These are phyloP conservation scores for Oeneis ivallda DNA, from an alignment of 2,888 invertebrate genomes.

Conservation along the genomic window DNA sequence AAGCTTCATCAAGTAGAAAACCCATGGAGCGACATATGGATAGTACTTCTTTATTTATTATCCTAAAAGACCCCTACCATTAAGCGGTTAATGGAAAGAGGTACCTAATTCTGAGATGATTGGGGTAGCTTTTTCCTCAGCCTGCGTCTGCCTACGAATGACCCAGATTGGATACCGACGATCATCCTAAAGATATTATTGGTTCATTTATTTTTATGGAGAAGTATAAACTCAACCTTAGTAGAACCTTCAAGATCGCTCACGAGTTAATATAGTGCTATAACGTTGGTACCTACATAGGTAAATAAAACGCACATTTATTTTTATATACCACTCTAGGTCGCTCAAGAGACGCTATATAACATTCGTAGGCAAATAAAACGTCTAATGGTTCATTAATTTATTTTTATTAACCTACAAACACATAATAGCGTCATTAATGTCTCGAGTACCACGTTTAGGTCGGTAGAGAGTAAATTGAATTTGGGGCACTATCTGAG, in stretches of 20 bases:
- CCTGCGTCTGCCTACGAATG: too few species aligned
- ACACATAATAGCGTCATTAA: slow-evolving; percentile 17
- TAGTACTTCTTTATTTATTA: too few species aligned
- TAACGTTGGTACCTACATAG: neutral
- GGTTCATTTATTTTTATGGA: neutral
- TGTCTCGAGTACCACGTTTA: slow-evolving; percentile 7
- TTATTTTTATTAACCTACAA: slow-evolving; percentile 21
- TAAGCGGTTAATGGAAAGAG: too few species aligned
- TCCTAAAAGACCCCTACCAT: too few species aligned
- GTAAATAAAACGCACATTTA: neutral
- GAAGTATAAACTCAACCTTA: too few species aligned
- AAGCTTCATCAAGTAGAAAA: too few species aligned
- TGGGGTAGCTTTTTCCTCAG: too few species aligned
- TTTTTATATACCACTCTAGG: slow-evolving; percentile 13
- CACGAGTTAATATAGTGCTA: neutral
- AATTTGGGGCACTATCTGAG: neutral
- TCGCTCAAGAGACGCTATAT: slow-evolving; percentile 5
- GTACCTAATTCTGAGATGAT: too few species aligned
- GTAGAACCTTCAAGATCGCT: neutral
- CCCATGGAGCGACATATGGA: too few species aligned
- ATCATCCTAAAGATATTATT: too few species aligned
- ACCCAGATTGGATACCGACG: too few species aligned
- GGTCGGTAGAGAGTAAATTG: slow-evolving; percentile 1
- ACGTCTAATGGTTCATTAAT: slow-evolving; percentile 18
- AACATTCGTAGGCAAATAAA: slow-evolving; percentile 16